These are phyloP conservation scores for Hyles euphorbiae DNA, from an alignment of 1,140 invertebrate genomes.

Conservation along the genomic window DNA sequence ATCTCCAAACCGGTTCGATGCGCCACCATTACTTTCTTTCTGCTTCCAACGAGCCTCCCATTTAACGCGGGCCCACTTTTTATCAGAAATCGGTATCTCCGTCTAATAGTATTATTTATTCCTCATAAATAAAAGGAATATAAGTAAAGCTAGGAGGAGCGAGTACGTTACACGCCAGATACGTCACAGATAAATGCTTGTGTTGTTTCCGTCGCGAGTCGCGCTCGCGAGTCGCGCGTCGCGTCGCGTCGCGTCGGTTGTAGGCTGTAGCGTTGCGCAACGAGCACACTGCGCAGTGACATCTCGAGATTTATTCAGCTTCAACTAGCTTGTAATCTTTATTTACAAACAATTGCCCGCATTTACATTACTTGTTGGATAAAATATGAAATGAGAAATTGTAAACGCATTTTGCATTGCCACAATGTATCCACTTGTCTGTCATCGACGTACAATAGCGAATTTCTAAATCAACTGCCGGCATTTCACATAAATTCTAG, in stretches of 20 bases:
- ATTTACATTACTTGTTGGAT: conserved; percentile 25
- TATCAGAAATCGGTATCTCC: conserved; percentile 74
- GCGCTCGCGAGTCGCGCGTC: no score
- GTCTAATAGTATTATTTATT: conserved; percentile 75
- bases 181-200: conserved; percentile 55
- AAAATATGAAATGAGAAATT: conserved; percentile 7
- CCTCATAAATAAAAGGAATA: conserved; percentile 72
- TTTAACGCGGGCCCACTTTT: conserved; percentile 74
- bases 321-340: conserved; percentile 26
- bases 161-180: conserved; percentile 59
- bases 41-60: conserved; percentile 70
- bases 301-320: conserved; percentile 32
- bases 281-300: conserved; percentile 22
- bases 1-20: conserved; percentile 73
- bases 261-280: conserved; percentile 36
- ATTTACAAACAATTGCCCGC: conserved; percentile 32
- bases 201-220: conserved; percentile 28
- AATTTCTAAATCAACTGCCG: no score
- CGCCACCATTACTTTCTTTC: conserved; percentile 74
- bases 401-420: neutral
- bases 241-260: no score
- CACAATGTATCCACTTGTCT: neutral
- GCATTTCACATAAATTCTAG: no score
- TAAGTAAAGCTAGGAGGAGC: conserved; percentile 66
- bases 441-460: no score